Conservation (phyloP, 2,113 vertebrate species). For the Myodes glareolus region DNA sequence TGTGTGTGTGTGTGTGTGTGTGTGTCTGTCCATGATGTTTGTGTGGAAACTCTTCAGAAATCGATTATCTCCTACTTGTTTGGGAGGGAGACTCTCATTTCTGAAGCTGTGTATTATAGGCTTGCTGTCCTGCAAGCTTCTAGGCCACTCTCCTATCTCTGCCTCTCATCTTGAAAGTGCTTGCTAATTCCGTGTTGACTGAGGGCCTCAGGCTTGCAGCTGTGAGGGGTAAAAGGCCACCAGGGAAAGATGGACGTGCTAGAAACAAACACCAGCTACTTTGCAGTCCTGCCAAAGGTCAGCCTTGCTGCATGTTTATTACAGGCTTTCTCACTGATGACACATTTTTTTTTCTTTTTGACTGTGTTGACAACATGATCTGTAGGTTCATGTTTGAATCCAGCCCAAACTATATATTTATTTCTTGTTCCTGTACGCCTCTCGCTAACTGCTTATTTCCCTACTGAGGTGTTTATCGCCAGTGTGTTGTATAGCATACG, state of each 20-base stretch:
- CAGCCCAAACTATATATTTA: constrained; percentile 56
- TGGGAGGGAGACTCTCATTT: neutral
- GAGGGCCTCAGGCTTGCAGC: neutral
- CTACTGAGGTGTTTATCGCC: constrained; percentile 60
- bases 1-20: neutral
- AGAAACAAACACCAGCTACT: constrained; percentile 32
- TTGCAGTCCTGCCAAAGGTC: constrained; percentile 46
- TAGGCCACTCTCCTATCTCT: neutral
- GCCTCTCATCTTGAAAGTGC: neutral
- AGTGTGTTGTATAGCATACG: neutral
- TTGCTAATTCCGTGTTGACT: neutral
- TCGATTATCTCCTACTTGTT: neutral
- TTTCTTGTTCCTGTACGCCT: constrained; percentile 59
- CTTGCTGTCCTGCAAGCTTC: neutral
- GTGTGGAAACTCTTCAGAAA: neutral
- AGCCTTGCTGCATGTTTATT: constrained; percentile 46
- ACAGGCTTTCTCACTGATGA: constrained; percentile 42
- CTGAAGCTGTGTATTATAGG: neutral
- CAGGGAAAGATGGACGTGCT: neutral
- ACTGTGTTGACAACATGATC: constrained; percentile 69
- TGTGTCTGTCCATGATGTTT: neutral
- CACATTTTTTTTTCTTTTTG: constrained; percentile 43
- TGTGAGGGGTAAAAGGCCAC: neutral
- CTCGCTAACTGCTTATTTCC: constrained; percentile 69
- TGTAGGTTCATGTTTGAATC: constrained; percentile 65